Conservation (phyloP, 2,797 vertebrate species). For the Moxostoma hubbsi region DNA sequence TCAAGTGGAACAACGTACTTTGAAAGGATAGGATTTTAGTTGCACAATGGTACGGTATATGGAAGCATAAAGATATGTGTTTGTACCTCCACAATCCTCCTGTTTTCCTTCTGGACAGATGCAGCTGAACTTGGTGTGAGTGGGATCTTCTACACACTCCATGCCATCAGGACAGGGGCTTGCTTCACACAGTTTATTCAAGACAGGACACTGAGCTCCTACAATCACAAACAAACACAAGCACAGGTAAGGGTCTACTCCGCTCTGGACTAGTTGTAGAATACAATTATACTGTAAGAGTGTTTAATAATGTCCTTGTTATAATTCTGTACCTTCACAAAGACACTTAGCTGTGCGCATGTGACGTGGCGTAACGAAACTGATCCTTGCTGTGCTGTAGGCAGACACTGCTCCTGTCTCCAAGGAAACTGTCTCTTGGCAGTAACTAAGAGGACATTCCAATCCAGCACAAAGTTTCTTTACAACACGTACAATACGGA, state of each 20-base stretch:
- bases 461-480: slow-evolving; percentile 87
- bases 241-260: background rate
- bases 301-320: background rate
- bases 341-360: slow-evolving; percentile 85
- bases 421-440: slow-evolving; percentile 88
- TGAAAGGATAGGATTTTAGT: no score
- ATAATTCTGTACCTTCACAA: slow-evolving; percentile 84
- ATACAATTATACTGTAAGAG: background rate
- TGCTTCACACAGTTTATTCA: slow-evolving; percentile 84
- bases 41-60: no score
- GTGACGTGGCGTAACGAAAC: slow-evolving; percentile 93
- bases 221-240: slow-evolving; percentile 39
- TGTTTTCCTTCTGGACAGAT: slow-evolving; percentile 84
- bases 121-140: slow-evolving; percentile 84
- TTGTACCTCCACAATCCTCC: slow-evolving; percentile 87
- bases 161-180: slow-evolving; percentile 87
- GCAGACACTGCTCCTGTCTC: slow-evolving; percentile 89
- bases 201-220: slow-evolving; percentile 86
- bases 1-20: no score
- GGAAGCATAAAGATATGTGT: background rate
- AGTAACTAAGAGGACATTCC: slow-evolving; percentile 90
- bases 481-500: slow-evolving; percentile 87
- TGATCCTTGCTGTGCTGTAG: slow-evolving; percentile 94
- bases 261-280: background rate
- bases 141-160: slow-evolving; percentile 84